These are phyloP conservation scores for Coranthus polyacanthus DNA, from an alignment of 2,797 vertebrate species.

Conservation along the genomic window DNA sequence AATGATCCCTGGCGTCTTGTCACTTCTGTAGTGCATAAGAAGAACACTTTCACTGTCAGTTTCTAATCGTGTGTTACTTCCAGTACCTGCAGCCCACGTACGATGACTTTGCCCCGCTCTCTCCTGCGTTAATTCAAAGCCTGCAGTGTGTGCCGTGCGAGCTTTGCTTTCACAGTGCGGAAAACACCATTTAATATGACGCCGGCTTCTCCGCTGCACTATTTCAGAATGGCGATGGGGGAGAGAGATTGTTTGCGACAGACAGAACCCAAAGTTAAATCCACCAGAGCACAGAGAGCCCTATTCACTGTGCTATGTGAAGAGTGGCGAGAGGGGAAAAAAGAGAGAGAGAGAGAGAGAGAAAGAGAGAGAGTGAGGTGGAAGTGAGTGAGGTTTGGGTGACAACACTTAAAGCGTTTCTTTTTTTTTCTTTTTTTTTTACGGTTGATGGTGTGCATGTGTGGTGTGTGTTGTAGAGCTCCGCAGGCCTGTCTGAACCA, in stretches of 20 bases:
- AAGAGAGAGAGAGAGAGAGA: not conserved
- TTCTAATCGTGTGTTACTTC: constrained; percentile 51
- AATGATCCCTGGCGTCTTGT: constrained; percentile 31
- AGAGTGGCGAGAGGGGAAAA: constrained; percentile 13
- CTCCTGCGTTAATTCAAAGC: constrained; percentile 19
- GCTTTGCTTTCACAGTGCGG: not conserved
- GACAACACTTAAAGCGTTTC: constrained; percentile 46
- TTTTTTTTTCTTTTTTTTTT: constrained; percentile 7
- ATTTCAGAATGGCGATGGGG: constrained; percentile 44
- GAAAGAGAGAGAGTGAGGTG: constrained; percentile 4
- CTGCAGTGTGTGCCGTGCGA: not conserved
- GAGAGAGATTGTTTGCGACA: constrained; percentile 55
- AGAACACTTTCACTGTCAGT: constrained; percentile 11
- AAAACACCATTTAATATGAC: constrained; percentile 27
- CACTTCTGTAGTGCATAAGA: constrained; percentile 14
- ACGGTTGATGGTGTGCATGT: constrained; percentile 35
- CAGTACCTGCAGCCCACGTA: constrained; percentile 22
- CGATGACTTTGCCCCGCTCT: constrained; percentile 1
- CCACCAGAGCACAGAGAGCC: constrained; percentile 66
- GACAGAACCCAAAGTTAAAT: constrained; percentile 61
- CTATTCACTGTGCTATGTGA: constrained; percentile 63
- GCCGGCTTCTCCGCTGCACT: constrained; percentile 29
- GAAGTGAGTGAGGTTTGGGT: constrained; percentile 30
- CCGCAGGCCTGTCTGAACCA: constrained; percentile 28
- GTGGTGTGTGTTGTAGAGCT: constrained; percentile 25